Base-by-base conservation (phyloP, 2,888 invertebrate genomes). In the Drosophila recens region DNA sequence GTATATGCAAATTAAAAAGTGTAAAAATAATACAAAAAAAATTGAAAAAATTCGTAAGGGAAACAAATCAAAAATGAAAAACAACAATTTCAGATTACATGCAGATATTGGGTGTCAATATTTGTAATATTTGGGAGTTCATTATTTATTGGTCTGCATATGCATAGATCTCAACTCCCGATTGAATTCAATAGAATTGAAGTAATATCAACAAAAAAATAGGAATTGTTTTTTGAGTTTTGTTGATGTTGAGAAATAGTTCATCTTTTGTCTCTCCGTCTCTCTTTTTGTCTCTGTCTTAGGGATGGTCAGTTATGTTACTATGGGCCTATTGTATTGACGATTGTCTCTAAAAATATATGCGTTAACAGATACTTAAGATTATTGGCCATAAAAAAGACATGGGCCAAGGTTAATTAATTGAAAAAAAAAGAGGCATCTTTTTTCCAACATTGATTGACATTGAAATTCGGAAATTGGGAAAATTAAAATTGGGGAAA, bases 361-460 rank as follows among this genome's bases (percentile, higher is more conserved):
- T 58, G 59, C 13, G 45, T 40, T 23, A 61, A 52, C 52, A 59
- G 53, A 58, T 54, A 54, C 65, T 43, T n/a, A 36, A 43, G 51
- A 53, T 43, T 30, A 48, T 42, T 20, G n/a, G 11, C 54, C 38
- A 40, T 48, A 34, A 56, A 54, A 40, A 33, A 43, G 8, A 56
- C 49, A 38, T 66, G 62, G 79, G 71, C 76, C 76, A 76, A 79
- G 76, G 79, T 75, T 67, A 75, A 75, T 40, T 20, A 61, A 38
- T 57, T 46, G 56, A 56, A 79, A 79, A 65, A 48, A 79, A 42
- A 63, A 17, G 5, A 15, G 11, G n/a, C 13, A 59, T 13, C 53
- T 17, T 43, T 36, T 15, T 15, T 33, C 34, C 33, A 23, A 23
- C 30, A 58, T 38, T 48, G 62, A 66, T 63, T 76, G 76, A 75